Evolutionary conservation across 2,797 vertebrate species (phyloP), one percentile per base, ranked within the genome.

Genomic region (Silurus aristotelis): DNA sequence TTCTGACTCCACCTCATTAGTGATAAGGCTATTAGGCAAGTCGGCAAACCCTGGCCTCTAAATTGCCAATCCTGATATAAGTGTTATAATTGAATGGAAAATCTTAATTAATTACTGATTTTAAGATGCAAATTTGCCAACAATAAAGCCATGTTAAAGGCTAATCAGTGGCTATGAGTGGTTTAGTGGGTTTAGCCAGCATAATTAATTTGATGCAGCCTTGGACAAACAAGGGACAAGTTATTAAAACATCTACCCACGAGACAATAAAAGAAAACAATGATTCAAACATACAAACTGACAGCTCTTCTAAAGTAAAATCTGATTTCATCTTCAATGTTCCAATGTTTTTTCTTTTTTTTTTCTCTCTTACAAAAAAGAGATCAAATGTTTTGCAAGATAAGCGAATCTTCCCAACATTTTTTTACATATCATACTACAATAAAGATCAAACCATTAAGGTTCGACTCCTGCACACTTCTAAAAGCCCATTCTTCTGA

Each of bases 51-150:
- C 79, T 60, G 60, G 83, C 83, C 25, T 61, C 38, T 52, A 84
- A 87, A 87, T 87, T 87, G 64, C 83, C 78, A 82, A 87, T 85
- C 87, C 78, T 83, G 82, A 83, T 88, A 86, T 89, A 83, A 86
- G 55, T 58, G 52, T 79, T 80, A 83, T 90, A 88, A 90, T 89
- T 88, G 87, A 89, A 88, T 82, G 82, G 82, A 87, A 90, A 89
- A 86, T 89, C 85, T 85, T 90, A 86, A 90, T 90, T 89, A 86
- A 88, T 89, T 87, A 84, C 82, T 63, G 87, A 88, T 87, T 89
- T 61, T 81, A 88, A 86, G 87, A 87, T 84, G 87, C 75, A 83
- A 83, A 86, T 89, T 82, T 87, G 80, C 77, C 82, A 66, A 76
- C 83, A 83, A 86, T 87, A 86, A 84, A 75, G 77, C 70, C 67